Base-by-base conservation (phyloP, 35 echinoderm and acorn worm species). In the Apostichopus parvimensis region DNA sequence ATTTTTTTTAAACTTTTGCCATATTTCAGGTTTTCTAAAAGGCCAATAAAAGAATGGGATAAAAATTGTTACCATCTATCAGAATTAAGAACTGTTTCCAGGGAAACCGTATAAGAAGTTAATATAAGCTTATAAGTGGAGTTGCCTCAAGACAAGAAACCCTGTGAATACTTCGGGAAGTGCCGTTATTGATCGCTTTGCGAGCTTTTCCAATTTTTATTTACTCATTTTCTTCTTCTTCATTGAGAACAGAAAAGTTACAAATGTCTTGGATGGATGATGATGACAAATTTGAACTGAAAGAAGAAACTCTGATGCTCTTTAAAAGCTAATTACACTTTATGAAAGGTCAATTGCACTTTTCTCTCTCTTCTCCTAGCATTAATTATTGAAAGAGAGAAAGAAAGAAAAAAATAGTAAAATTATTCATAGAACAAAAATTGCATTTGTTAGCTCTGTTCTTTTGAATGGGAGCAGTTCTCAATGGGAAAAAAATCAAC, bases 321-420 rank as follows among this genome's bases (percentile, higher is more conserved):
- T 75, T 45, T 75, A 20, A 75, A 75, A 75, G 71, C 71, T 18
- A 75, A 75, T 75, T 75, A 75, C 17, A 22, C 71, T 75, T 75
- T 75, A 11, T 75, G 71, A 75, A 75, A 75, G 71, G 71, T 75
- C 71, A 20, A 20, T 8, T 75, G 71, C 71, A 75, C 17, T 75
- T 75, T 75, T 20, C n/a, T 75, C n/a, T 1, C 20, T n/a, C 20
- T 17, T 14, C 9, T 68, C 64, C 64, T 68, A 11, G 64, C 64
- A 68, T 18, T 9, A 18, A 4, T 14, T 68, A 68, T 18, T 68
- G 64, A 68, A 18, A 68, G 64, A 68, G 64, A 18, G 64, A 68
- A 18, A 68, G 64, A 68, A 18, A 68, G 26, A 28, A 68, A 68
- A 18, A 68, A 11, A 68, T 68, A n/a, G n/a, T 14, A 14, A 68